These are phyloP conservation scores for Thryonomys swinderianus DNA, from an alignment of 2,113 vertebrate genomes.

Conservation along the genomic window DNA sequence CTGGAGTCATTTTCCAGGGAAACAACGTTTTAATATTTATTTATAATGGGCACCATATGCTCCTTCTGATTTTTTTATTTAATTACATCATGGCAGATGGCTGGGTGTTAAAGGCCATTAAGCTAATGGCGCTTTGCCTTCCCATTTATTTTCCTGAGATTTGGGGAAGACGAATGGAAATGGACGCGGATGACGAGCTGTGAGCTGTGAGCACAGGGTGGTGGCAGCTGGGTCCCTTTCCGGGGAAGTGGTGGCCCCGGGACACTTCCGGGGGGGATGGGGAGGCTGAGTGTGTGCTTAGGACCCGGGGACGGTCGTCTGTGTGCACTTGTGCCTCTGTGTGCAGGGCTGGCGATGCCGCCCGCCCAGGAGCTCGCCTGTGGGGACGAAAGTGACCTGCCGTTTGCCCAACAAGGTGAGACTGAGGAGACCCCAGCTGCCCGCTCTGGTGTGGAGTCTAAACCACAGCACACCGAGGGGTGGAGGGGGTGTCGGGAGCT, in stretches of 20 bases:
- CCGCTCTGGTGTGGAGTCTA: background rate
- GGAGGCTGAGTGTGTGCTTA: fast-evolving
- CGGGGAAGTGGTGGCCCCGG: background rate
- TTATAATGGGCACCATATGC: slow-evolving; percentile 74
- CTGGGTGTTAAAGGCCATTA: slow-evolving; percentile 72
- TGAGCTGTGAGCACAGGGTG: background rate
- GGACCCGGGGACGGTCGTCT: background rate
- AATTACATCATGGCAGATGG: slow-evolving; percentile 81
- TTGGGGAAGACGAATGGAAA: slow-evolving; percentile 43
- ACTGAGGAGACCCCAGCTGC: background rate
- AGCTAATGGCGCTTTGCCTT: slow-evolving; percentile 71
- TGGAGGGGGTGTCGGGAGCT: background rate
- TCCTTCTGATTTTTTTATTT: slow-evolving; percentile 76
- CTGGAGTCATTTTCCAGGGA: slow-evolving; percentile 31
- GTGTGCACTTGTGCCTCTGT: fast-evolving
- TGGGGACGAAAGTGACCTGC: background rate
- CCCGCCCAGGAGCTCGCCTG: background rate
- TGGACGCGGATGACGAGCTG: background rate
- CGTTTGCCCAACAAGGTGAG: background rate
- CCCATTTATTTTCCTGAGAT: slow-evolving; percentile 64
- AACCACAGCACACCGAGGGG: fast-evolving
- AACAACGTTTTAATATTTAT: slow-evolving; percentile 67
- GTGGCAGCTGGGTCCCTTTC: background rate
- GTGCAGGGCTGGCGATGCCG: background rate
- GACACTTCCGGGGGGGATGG: background rate